Evolutionary conservation across 1,140 invertebrate species (phyloP), one percentile per base, ranked within the genome.

Genomic region (Dufourea novaeangliae): DNA sequence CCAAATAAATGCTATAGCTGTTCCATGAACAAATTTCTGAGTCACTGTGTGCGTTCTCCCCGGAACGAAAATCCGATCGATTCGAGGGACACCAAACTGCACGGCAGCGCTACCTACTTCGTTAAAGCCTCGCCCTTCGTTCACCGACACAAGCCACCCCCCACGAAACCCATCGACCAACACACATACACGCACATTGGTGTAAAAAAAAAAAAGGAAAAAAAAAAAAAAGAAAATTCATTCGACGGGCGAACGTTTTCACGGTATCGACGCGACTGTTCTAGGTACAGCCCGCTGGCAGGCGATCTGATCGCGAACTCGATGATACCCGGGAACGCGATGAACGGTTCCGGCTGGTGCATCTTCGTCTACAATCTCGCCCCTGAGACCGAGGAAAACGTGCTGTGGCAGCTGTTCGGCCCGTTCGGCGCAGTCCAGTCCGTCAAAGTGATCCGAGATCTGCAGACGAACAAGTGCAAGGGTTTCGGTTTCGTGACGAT

Each of bases 401-500:
- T 99, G 54, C 94, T 99, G 69, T 99, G 99, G 99, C 98, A 99
- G 92, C 94, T 99, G 82, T 99, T 99, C 93, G 99, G 98, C 5
- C 99, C 98, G 6, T 99, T 99, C 92, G 99, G 99, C 72, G 98
- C 98, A 77, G 98, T 99, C 72, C 98, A 99, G 93, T 98, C 97
- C 89, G 98, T 99, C 39, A 99, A 99, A 94, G 97, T 98, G 66
- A 99, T 99, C 88, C 96, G 98, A 78, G 98, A 99, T 93, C 95
- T 98, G 88, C 97, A 99, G 92, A 99, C 98, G 78, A 98, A 99
- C 94, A 99, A 99, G 93, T 99, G 99, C 95, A 99, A 99, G 93
- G 99, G 99, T 85, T 99, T 99, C 92, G 99, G 98, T n/a, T 99
- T 99, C 93, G 98, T 99, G 75, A 99, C 98, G 69, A 99, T 99